A percentile compares a stretch with the other conserved stretches of the same genome.
Conservation (phyloP, 2,797 vertebrate genomes). For the Rhinoraja longicauda region DNA sequence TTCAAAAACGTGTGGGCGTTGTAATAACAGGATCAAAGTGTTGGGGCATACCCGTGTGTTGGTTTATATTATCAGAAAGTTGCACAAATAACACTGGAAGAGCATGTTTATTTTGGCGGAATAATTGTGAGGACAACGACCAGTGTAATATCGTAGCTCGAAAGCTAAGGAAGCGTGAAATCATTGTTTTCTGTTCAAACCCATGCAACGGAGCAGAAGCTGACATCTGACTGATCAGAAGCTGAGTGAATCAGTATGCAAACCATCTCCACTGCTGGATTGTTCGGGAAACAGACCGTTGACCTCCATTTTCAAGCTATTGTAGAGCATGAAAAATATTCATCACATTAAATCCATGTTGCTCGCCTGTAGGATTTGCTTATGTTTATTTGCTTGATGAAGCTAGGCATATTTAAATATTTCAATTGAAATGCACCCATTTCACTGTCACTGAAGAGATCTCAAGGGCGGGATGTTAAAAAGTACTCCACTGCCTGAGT, state of each 20-base stretch:
- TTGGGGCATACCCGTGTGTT: not conserved
- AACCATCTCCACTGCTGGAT: not conserved
- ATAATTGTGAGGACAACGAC: not conserved
- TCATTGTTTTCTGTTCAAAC: not conserved
- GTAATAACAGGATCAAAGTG: not conserved
- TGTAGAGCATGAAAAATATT: not conserved
- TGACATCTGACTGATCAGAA: not conserved
- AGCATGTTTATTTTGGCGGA: not conserved
- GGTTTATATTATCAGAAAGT: not conserved
- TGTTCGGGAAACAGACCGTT: not conserved
- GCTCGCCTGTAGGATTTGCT: not conserved
- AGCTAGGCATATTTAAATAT: not conserved
- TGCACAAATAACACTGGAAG: not conserved
- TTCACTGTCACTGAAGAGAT: not conserved
- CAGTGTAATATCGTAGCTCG: not conserved
- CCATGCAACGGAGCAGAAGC: not conserved
- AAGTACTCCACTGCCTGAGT: not conserved
- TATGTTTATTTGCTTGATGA: conserved; percentile 34
- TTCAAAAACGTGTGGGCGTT: not conserved
- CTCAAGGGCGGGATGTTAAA: not conserved
- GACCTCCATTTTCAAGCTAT: not conserved
- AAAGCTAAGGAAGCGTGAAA: not conserved
- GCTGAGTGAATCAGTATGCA: not conserved
- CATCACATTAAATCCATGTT: not conserved
- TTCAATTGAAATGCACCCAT: not conserved